Evolutionary conservation across 2,797 vertebrate genomes (phyloP).

Genomic region (Anomalospiza imberbis): DNA sequence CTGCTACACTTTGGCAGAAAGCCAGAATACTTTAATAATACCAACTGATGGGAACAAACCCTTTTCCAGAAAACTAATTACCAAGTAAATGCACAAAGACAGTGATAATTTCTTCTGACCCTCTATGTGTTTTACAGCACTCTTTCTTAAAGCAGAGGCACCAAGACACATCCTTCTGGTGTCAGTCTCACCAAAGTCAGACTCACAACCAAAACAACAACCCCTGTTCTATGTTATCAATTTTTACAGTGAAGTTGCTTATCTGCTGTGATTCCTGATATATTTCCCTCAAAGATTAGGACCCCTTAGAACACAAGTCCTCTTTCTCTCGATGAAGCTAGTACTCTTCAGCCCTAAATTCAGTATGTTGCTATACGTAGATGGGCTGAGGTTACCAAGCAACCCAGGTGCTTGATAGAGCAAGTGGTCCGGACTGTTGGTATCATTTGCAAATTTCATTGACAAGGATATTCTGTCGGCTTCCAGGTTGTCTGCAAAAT

Average conservation of each 20-base stretch:
- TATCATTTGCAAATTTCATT: background rate
- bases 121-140: background rate
- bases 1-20: background rate
- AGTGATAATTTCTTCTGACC: background rate
- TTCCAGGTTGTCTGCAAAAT: background rate
- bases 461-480: background rate
- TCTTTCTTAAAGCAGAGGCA: background rate
- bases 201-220: background rate
- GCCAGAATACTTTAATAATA: background rate
- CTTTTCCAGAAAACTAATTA: background rate
- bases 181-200: background rate
- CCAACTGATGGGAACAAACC: background rate
- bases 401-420: background rate
- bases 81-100: background rate
- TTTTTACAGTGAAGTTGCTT: background rate
- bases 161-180: background rate
- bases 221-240: rapidly evolving
- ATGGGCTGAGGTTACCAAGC: background rate
- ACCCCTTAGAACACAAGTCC: background rate
- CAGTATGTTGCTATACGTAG: background rate
- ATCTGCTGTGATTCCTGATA: background rate
- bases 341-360: background rate
- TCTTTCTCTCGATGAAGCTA: background rate
- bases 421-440: background rate
- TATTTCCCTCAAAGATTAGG: background rate